phyloP scores from a whole-genome alignment of 1,140 invertebrate species.

The Medauroidea extradentata region DNA sequence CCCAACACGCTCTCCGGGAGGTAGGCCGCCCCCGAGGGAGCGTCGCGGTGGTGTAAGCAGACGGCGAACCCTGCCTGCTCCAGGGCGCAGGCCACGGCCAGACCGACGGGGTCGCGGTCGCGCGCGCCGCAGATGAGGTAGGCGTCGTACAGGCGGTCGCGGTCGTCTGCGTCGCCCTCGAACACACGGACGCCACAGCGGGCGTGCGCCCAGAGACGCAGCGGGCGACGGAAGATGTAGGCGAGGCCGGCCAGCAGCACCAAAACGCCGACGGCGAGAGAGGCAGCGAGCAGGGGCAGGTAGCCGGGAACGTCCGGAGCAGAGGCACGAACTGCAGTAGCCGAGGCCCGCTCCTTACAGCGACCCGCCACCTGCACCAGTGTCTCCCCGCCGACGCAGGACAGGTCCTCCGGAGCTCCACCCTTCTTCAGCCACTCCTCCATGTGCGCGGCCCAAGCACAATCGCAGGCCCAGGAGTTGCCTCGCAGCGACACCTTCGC shows the following conservation, averaged over 20 bases:
- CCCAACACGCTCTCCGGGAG: constrained; percentile 70
- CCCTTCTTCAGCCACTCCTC: constrained; percentile 60
- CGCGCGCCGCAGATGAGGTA: constrained; percentile 83
- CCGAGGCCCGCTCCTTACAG: constrained; percentile 54
- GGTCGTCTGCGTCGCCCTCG: constrained; percentile 51
- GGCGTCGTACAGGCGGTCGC: constrained; percentile 76
- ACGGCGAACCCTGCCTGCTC: constrained; percentile 69
- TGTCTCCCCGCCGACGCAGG: not conserved
- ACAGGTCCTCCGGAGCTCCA: not conserved
- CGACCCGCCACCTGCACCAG: constrained; percentile 26
- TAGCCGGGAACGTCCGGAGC: constrained; percentile 54
- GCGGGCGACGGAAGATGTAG: constrained; percentile 70
- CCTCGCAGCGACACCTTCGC: constrained; percentile 58
- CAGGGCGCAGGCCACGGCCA: constrained; percentile 71
- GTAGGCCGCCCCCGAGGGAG: constrained; percentile 58
- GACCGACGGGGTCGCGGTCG: constrained; percentile 74
- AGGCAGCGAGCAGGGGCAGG: constrained; percentile 66
- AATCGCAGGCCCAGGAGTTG: constrained; percentile 71
- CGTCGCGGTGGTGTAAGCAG: constrained; percentile 69
- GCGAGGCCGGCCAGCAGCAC: constrained; percentile 62
- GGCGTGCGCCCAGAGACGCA: constrained; percentile 68
- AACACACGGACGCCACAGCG: constrained; percentile 69
- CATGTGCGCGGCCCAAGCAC: constrained; percentile 57
- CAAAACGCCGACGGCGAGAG: constrained; percentile 66
- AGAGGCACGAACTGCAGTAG: constrained; percentile 50